Conservation (phyloP, 2,797 vertebrate genomes). For the Chanos chanos region DNA sequence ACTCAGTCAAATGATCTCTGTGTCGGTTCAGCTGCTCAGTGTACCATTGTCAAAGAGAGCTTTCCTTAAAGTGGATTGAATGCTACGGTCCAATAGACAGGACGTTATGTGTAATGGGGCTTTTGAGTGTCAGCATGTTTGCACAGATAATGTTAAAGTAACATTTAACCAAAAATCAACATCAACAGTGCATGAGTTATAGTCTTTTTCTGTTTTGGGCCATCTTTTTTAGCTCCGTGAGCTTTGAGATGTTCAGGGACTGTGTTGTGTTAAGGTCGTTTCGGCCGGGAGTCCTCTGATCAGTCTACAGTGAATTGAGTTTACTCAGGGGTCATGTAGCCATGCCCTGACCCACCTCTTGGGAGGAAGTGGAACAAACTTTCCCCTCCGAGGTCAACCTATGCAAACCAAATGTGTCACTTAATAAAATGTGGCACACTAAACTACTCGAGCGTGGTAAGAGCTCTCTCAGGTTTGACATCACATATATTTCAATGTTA, state of each 20-base stretch:
- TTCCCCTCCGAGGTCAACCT: slow-evolving; percentile 12
- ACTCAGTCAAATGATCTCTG: slow-evolving; percentile 54
- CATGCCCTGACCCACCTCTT: not conserved
- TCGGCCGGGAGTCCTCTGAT: not conserved
- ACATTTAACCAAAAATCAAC: too few relatives aligned
- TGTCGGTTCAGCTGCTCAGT: slow-evolving; percentile 46
- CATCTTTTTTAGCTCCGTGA: not conserved
- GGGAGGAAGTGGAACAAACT: not conserved
- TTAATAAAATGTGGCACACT: not conserved
- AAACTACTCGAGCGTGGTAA: too few relatives aligned
- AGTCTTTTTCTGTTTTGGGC: not conserved
- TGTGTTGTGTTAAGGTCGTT: not conserved
- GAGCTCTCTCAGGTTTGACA: too few relatives aligned
- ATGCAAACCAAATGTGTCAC: slow-evolving; percentile 1
- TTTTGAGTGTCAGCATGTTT: too few relatives aligned
- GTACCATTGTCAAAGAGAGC: slow-evolving; percentile 37
- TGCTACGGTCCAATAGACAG: too few relatives aligned
- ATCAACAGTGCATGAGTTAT: too few relatives aligned
- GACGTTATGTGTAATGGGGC: too few relatives aligned
- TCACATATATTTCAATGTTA: too few relatives aligned
- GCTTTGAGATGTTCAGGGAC: not conserved
- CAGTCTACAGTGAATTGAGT: not conserved
- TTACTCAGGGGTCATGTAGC: not conserved
- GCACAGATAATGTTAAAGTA: too few relatives aligned
- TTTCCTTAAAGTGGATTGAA: too few relatives aligned